Evolutionary conservation across 2,797 vertebrate species (phyloP), one percentile per base, ranked within the genome.

Genomic region (Dermochelys coriacea): DNA sequence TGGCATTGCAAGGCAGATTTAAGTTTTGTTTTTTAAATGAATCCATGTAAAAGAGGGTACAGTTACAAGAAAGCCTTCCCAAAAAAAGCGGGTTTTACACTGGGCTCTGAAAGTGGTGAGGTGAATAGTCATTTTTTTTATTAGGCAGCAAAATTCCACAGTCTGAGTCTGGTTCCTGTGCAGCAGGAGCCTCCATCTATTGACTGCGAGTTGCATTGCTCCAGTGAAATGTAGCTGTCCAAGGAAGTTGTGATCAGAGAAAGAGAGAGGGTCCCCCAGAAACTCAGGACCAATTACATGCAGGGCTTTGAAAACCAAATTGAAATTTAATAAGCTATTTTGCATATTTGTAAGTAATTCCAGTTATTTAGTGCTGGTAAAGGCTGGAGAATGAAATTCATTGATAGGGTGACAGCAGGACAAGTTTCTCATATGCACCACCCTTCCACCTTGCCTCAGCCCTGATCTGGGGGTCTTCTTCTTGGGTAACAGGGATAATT

Each of bases 171-270:
- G 0, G 41, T 93, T 18, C 64, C 84, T 91, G 5, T 71, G 45
- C 37, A 52, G 52, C 88, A 96, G 71, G 94, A 97, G 93, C 94
- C 97, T 96, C 94, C 96, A 94, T 95, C 96, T 96, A 93, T 95
- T 71, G 91, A 96, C 92, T 6, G 1, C 52, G n/a, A 61, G 12
- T 89, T 86, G 95, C 77, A 82, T 47, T 91, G 84, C 86, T 93
- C 37, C 88, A 80, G 49, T 81, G 55, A 29, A 88, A 5, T n/a
- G 14, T 86, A 90, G 55, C 49, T 92, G 25, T 59, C 5, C 55
- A 11, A 59, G 55, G 27, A 68, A 68, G 59, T 8, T 31, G 31
- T 31, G 59, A 64, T 31, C 12, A 64, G 59, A 34, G 59, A 18
- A 31, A 18, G 59, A 61, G 59, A 34, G 59, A 31, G 59, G 59